Evolutionary conservation across 2,888 invertebrate genomes (phyloP).

Genomic region (Allygus modestus): DNA sequence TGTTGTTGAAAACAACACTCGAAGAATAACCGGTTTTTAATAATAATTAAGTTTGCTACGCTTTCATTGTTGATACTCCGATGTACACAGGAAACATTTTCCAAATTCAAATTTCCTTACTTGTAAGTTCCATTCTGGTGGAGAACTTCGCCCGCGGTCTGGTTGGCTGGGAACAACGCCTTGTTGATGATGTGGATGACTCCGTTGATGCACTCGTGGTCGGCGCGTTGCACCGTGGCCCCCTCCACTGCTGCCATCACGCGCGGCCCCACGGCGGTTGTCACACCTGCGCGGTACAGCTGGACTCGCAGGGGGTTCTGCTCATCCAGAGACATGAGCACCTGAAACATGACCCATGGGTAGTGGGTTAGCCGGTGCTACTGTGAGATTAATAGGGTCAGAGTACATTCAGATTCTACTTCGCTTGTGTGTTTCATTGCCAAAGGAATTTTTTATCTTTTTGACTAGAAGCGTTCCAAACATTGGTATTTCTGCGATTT

Average conservation of each 20-base stretch:
- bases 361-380: neutral
- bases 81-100: no score
- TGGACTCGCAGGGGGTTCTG: conserved; percentile 74
- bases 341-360: conserved; percentile 68
- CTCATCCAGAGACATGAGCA: conserved; percentile 73
- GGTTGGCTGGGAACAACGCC: conserved; percentile 74
- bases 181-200: conserved; percentile 76
- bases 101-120: conserved; percentile 70
- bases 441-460: no score
- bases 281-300: conserved; percentile 74
- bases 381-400: no score
- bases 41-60: no score
- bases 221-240: conserved; percentile 74
- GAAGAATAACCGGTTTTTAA: no score
- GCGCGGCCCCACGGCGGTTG: conserved; percentile 22
- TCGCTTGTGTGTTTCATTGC: no score
- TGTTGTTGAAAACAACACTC: no score
- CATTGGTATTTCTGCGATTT: no score
- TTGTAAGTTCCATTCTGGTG: conserved; percentile 74
- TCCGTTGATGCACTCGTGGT: conserved; percentile 75
- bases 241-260: conserved; percentile 74
- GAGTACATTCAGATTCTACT: no score
- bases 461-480: no score
- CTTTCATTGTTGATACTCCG: no score
- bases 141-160: conserved; percentile 74